These are phyloP conservation scores for Trissonchulus latispiculum DNA, from an alignment of 2,888 invertebrate genomes.

Conservation along the genomic window DNA sequence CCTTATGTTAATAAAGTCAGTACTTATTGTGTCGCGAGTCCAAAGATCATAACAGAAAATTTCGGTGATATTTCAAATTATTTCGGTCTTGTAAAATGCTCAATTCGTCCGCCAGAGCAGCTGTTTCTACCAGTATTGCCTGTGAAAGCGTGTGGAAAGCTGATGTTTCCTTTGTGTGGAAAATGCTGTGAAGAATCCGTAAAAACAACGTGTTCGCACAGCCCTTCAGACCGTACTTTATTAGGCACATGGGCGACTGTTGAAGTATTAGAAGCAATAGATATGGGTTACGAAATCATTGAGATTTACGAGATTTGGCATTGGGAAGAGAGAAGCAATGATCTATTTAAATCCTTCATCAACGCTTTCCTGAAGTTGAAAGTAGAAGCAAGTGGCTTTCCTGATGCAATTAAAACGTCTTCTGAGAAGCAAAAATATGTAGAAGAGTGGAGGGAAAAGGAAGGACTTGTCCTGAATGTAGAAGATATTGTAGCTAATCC, in stretches of 20 bases:
- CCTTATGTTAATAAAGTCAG: constrained; percentile 33
- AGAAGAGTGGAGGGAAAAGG: neutral
- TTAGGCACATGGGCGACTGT: neutral
- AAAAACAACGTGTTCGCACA: constrained; percentile 18
- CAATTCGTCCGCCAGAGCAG: constrained; percentile 32
- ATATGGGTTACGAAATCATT: neutral
- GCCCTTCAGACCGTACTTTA: neutral
- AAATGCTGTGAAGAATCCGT: constrained; percentile 32
- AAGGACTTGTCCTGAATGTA: neutral
- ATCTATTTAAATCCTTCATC: neutral
- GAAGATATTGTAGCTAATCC: neutral
- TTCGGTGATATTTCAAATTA: neutral
- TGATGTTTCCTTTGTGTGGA: constrained; percentile 34
- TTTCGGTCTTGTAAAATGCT: constrained; percentile 33
- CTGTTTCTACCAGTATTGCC: constrained; percentile 37
- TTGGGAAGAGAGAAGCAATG: neutral
- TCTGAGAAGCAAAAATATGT: neutral
- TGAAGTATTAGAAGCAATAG: neutral
- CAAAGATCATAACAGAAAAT: constrained; percentile 20
- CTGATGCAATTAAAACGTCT: neutral
- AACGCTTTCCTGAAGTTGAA: neutral
- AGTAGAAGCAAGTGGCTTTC: constrained; percentile 3
- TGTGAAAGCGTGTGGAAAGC: constrained; percentile 28
- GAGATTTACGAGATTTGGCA: constrained; percentile 5
- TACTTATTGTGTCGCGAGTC: constrained; percentile 28